Conservation (phyloP, 2,113 vertebrate genomes). For the Ginglymostoma cirratum region DNA sequence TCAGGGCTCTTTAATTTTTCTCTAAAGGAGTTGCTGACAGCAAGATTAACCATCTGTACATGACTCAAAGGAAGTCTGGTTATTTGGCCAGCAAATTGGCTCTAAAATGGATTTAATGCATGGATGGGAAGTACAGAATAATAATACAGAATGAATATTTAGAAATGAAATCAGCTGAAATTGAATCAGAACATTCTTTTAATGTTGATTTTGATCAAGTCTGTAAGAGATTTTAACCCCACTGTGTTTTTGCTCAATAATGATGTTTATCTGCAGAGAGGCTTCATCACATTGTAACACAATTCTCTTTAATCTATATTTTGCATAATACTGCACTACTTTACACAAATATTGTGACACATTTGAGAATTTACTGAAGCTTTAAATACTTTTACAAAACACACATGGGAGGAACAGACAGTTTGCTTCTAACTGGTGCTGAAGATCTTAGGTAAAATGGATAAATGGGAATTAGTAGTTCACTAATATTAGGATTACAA, state of each 20-base stretch:
- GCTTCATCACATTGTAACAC: not conserved
- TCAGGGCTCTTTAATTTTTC: not conserved
- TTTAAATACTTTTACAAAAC: not conserved
- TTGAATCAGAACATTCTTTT: not conserved
- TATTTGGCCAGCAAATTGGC: conserved; percentile 19
- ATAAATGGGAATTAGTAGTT: not conserved
- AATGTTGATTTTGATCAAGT: not conserved
- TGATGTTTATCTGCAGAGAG: not conserved
- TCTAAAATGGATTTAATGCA: conserved; percentile 29
- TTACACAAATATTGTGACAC: conserved; percentile 15
- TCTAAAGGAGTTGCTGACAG: not conserved
- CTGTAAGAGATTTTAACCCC: not conserved
- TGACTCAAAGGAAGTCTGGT: conserved; percentile 1
- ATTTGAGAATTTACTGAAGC: not conserved
- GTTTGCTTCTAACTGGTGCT: not conserved
- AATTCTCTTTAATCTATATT: not conserved
- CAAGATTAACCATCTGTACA: not conserved
- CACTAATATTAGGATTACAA: not conserved
- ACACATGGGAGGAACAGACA: not conserved
- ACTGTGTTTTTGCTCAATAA: not conserved
- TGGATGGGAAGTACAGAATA: not conserved
- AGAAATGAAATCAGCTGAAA: conserved; percentile 16
- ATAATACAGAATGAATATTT: not conserved
- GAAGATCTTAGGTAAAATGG: no score
- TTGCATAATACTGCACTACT: conserved; percentile 11